Percentiles rank a stretch among this genome's conserved stretches.
phyloP scores from a whole-genome alignment of 2,113 vertebrate genomes.

The Crotalus tigris region DNA sequence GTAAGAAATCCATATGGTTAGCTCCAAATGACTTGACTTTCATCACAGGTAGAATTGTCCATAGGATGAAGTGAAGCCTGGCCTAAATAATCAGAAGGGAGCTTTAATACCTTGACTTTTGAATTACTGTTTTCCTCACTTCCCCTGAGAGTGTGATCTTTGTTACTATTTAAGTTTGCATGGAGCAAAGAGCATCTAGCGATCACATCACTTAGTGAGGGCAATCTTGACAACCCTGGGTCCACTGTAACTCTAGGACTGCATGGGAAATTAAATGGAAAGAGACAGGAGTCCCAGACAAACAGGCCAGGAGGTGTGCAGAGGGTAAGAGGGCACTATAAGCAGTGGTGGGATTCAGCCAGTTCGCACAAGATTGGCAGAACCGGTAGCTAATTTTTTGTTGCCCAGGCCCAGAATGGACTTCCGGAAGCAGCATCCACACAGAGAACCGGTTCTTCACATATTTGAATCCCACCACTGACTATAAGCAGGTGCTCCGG shows the following conservation, averaged over 20 bases:
- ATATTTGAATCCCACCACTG: no score
- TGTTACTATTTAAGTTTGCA: neutral
- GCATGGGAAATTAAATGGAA: neutral
- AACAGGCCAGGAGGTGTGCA: neutral
- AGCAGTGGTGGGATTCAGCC: neutral
- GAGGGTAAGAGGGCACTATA: neutral
- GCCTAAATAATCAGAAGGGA: constrained; percentile 1
- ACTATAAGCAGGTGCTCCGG: neutral
- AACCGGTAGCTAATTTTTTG: no score
- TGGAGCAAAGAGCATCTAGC: neutral
- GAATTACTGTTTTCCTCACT: neutral
- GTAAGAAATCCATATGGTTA: constrained; percentile 6
- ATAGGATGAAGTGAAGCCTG: neutral
- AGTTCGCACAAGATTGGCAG: no score
- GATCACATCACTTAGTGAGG: neutral
- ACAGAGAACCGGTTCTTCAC: no score
- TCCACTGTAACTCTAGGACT: neutral
- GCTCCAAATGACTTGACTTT: constrained; percentile 21
- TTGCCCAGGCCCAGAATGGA: no score
- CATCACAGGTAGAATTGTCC: neutral
- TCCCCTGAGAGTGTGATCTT: neutral
- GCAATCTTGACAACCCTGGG: neutral
- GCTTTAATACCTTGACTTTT: neutral
- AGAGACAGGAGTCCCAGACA: neutral
- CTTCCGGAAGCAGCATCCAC: no score